Evolutionary conservation across 2,113 vertebrate species (phyloP).

Genomic region (Eurypyga helias): DNA sequence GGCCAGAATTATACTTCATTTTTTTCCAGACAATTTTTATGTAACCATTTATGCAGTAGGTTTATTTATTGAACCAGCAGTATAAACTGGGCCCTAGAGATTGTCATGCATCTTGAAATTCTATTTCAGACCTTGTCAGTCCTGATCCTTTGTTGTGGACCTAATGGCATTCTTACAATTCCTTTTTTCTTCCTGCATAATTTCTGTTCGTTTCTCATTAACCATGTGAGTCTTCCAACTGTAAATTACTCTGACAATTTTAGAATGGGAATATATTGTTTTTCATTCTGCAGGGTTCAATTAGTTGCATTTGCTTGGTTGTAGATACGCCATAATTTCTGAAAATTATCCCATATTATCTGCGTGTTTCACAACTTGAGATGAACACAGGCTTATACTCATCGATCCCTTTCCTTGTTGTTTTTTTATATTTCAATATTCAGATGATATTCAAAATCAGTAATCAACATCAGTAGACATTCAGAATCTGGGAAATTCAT

Average conservation of each 20-base stretch:
- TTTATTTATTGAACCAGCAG: not conserved
- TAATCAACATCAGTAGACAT: not conserved
- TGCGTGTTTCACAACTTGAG: not conserved
- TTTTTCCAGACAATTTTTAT: not conserved
- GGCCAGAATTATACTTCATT: not conserved
- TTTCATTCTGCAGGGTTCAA: not conserved
- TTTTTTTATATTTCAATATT: not conserved
- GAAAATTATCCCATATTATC: fast-evolving
- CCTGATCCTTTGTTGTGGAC: not conserved
- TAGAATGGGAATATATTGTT: fast-evolving
- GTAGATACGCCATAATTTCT: not conserved
- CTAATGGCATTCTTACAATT: not conserved
- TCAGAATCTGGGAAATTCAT: not conserved
- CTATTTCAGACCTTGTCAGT: not conserved
- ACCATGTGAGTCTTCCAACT: not conserved
- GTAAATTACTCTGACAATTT: not conserved
- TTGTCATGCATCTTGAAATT: not conserved
- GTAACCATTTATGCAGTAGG: not conserved
- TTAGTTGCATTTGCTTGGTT: not conserved
- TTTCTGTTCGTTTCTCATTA: not conserved
- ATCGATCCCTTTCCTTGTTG: not conserved
- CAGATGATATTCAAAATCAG: not conserved
- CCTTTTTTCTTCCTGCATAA: not conserved
- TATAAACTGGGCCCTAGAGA: not conserved
- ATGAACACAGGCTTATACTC: not conserved